These are phyloP conservation scores for Hippolais icterina DNA, from an alignment of 2,113 vertebrate genomes.

Conservation along the genomic window DNA sequence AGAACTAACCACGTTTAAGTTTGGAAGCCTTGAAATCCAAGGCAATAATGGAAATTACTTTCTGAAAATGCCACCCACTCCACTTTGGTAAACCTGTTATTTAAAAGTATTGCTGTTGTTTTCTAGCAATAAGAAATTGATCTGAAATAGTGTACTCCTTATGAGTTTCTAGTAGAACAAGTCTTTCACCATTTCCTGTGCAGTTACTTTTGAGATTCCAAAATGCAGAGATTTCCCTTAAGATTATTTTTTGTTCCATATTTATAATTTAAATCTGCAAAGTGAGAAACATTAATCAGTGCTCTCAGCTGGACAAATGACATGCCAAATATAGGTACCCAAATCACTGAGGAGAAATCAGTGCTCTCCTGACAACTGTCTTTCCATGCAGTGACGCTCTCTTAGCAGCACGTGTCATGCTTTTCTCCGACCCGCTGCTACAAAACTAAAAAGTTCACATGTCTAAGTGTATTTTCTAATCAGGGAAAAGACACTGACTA, in stretches of 20 bases:
- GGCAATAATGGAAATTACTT: not conserved
- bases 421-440: not conserved
- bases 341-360: not conserved
- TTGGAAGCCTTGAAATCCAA: not conserved
- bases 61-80: not conserved
- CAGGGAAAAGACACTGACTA: not conserved
- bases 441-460: not conserved
- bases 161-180: not conserved
- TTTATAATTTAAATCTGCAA: not conserved
- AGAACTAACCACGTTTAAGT: not conserved
- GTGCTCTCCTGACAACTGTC: not conserved
- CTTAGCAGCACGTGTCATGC: not conserved
- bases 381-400: not conserved
- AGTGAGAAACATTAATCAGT: not conserved
- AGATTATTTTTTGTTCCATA: not conserved
- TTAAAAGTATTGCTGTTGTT: not conserved
- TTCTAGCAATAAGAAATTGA: not conserved
- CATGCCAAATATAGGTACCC: not conserved
- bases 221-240: not conserved
- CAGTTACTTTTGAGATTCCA: not conserved
- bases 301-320: not conserved
- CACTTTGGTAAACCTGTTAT: not conserved
- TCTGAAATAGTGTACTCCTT: not conserved
- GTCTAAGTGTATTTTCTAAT: not conserved
- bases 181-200: not conserved